These are phyloP conservation scores for Meteorus sp. DNA, from an alignment of 1,140 invertebrate genomes.

Conservation along the genomic window DNA sequence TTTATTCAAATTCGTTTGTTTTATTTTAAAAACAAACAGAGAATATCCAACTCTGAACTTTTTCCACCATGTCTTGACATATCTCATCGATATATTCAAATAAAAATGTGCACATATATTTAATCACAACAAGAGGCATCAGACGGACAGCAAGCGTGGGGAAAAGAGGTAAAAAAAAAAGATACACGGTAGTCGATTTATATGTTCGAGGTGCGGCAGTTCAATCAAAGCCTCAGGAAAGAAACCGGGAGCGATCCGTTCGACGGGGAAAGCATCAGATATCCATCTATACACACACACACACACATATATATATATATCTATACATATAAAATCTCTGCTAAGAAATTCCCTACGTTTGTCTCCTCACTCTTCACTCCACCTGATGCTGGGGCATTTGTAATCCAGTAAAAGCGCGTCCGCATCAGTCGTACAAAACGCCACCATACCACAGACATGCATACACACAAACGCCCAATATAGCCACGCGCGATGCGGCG, in stretches of 20 bases:
- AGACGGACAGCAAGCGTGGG: not conserved
- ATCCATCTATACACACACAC: conserved; percentile 57
- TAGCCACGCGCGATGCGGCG: not conserved
- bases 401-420: conserved; percentile 49
- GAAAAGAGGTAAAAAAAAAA: conserved; percentile 8
- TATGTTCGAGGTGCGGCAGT: conserved; percentile 27
- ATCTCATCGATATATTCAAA: no score
- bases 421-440: conserved; percentile 25
- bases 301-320: no score
- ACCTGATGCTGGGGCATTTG: conserved; percentile 53
- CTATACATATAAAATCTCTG: no score
- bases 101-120: no score
- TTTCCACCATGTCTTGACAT: no score
- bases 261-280: conserved; percentile 44
- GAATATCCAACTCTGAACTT: no score
- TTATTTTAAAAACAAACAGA: no score
- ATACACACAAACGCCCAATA: conserved; percentile 20
- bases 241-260: conserved; percentile 43
- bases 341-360: no score
- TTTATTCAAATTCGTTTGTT: no score
- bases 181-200: conserved; percentile 28
- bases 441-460: conserved; percentile 36
- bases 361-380: no score
- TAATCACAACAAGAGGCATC: not conserved
- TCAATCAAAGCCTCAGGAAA: conserved; percentile 51